phyloP scores from a whole-genome alignment of 2,888 invertebrate genomes.

The Nowickia ferox region DNA sequence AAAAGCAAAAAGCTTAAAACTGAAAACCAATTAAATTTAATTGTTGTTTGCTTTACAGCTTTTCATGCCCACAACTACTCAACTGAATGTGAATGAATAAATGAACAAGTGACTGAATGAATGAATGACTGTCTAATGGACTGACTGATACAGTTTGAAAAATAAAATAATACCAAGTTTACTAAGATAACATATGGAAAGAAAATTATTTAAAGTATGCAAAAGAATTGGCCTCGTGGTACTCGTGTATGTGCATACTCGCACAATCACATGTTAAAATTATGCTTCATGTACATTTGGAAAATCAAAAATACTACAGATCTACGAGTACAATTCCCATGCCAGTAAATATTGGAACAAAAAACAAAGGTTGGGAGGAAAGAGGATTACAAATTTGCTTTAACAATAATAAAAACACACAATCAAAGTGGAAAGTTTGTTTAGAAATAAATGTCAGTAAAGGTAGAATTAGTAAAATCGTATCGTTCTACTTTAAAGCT shows the following conservation, averaged over 20 bases:
- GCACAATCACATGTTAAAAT: neutral
- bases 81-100: constrained; percentile 13
- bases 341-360: neutral
- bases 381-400: neutral
- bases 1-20: constrained; percentile 17
- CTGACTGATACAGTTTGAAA: neutral
- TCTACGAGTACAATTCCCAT: constrained; percentile 16
- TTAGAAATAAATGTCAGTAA: neutral
- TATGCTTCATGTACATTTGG: neutral
- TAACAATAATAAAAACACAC: neutral
- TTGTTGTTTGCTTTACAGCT: constrained; percentile 45
- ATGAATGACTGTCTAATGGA: neutral
- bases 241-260: too few relatives aligned
- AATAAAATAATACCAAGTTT: constrained; percentile 22
- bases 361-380: neutral
- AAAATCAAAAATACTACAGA: constrained; percentile 33
- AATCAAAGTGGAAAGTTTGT: constrained; percentile 1
- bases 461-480: too few relatives aligned
- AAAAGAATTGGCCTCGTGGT: constrained; percentile 7
- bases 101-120: neutral
- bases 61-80: constrained; percentile 21
- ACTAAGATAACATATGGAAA: neutral
- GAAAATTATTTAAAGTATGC: neutral
- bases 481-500: too few relatives aligned
- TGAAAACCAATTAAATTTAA: constrained; percentile 67